Evolutionary conservation across 2,797 vertebrate species (phyloP), one percentile per base, ranked within the genome.

Genomic region (Neoniphon sammara): DNA sequence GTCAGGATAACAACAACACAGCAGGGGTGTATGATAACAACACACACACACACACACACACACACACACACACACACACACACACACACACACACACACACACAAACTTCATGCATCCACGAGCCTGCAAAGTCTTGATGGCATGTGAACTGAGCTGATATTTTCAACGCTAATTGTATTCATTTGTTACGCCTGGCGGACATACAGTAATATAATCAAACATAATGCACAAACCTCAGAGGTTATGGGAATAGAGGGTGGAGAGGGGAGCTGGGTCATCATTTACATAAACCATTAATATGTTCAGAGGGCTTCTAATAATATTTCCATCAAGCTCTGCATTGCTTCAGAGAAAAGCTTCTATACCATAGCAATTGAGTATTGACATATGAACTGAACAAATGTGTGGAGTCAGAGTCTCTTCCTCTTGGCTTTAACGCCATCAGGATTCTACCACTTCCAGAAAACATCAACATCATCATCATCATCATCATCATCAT

Each of bases 131-230:
- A 62, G 49, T 15, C 39, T 31, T 17, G 47, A 20, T 11, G 44
- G 12, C 46, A 59, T 64, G 70, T 14, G 34, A 66, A 14, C 30
- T 39, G 9, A 42, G 30, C 18, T 50, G 25, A 54, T 27, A 47
- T 64, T 67, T 67, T 56, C 25, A 34, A 55, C 60, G 53, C 53
- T 59, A 62, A 73, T 70, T 25, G 30, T 44, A 55, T 70, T 60
- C 5, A 72, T 75, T 73, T 70, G 66, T 81, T 66, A 56, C 9
- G 25, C 65, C 61, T 73, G 57, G 30, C 47, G 50, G 68, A 10
- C 56, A 20, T 59, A 44, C 53, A 34, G 9, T 52, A 59, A 58
- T 52, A 66, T 39, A 77, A 75, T 71, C 36, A 70, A 42, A 0
- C n/a, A 42, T 46, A 68, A 78, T 74, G 59, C n/a, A 3, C 42